phyloP scores from a whole-genome alignment of 2,113 vertebrate genomes.

The Centropristis striata region DNA sequence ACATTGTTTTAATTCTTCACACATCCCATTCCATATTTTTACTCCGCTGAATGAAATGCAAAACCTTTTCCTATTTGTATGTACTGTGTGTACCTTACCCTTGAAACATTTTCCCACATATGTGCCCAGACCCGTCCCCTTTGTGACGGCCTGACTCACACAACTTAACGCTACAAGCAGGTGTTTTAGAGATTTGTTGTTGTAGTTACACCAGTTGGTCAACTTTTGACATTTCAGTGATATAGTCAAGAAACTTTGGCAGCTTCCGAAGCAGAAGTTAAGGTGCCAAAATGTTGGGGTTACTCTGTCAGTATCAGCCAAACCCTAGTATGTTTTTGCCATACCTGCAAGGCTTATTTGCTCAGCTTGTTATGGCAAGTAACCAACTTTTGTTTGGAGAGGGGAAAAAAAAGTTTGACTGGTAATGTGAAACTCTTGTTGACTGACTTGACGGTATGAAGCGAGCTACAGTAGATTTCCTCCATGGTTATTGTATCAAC shows the following conservation, averaged over 20 bases:
- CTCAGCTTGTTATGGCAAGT: background rate
- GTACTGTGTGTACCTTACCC: background rate
- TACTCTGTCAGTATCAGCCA: background rate
- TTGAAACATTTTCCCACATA: background rate
- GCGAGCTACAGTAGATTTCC: background rate
- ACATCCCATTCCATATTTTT: no score
- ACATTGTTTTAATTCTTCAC: no score
- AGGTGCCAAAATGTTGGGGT: background rate
- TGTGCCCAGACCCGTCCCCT: constrained; percentile 1
- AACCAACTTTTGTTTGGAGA: constrained; percentile 20
- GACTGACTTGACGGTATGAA: background rate
- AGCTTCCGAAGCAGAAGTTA: background rate
- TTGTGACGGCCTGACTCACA: background rate
- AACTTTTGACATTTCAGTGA: background rate
- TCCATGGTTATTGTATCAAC: background rate
- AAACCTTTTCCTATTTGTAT: no score
- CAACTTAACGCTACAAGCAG: background rate
- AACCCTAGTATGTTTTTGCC: background rate
- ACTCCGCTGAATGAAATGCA: no score
- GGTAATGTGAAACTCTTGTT: constrained; percentile 31
- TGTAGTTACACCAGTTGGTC: constrained; percentile 1
- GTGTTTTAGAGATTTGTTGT: constrained; percentile 14
- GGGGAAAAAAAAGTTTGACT: background rate
- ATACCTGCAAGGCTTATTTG: constrained; percentile 16
- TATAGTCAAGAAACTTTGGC: background rate